Percentiles rank a stretch among this genome's conserved stretches.
These are phyloP conservation scores for Aphyosemion australe DNA, from an alignment of 2,113 vertebrate genomes.

Conservation along the genomic window DNA sequence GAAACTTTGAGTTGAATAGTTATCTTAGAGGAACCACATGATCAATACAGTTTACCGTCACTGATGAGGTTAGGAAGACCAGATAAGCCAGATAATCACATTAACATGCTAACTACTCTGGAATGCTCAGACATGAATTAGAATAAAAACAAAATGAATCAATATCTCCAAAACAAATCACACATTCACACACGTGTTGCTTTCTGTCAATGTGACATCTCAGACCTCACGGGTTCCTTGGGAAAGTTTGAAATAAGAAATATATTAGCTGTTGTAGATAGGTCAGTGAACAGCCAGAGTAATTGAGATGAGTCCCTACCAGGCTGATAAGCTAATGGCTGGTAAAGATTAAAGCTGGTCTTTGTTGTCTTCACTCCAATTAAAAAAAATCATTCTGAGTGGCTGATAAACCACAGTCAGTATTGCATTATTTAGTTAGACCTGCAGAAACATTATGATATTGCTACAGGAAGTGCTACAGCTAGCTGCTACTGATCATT, in stretches of 20 bases:
- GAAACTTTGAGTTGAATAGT: conserved; percentile 7
- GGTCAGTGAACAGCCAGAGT: neutral
- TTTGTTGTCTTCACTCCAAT: too few relatives aligned
- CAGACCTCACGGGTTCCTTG: neutral
- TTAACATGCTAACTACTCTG: neutral
- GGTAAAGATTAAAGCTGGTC: too few relatives aligned
- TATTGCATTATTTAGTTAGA: too few relatives aligned
- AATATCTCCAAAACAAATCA: neutral
- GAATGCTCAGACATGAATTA: neutral
- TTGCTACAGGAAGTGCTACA: neutral
- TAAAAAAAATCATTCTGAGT: too few relatives aligned
- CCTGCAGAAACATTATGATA: neutral
- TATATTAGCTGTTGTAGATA: neutral
- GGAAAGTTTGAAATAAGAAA: neutral
- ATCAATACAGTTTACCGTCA: conserved; percentile 12
- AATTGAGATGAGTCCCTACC: neutral
- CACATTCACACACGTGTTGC: neutral
- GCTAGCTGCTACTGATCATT: neutral
- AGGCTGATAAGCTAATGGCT: neutral
- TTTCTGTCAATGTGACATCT: neutral
- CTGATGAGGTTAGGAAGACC: conserved; percentile 3
- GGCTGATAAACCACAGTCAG: too few relatives aligned
- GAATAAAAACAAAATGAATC: neutral
- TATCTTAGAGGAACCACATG: neutral
- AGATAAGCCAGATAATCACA: neutral